Base-by-base conservation (phyloP, 2,113 vertebrate genomes). In the Halichoerus grypus region DNA sequence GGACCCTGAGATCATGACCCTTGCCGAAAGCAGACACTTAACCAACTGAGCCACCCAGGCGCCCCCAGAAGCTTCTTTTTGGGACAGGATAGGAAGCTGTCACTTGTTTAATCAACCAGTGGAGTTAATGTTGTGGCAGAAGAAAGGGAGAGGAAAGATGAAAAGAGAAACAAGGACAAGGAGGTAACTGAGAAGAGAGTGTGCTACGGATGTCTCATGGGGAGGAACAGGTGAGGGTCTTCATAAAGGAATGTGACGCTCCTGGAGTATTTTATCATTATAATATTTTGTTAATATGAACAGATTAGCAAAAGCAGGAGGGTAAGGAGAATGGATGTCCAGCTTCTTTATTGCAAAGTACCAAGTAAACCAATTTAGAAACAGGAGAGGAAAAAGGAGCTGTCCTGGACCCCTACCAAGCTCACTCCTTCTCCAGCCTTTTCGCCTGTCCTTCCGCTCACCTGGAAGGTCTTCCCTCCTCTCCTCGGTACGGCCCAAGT, bases 211-310 rank as follows among this genome's bases (percentile, higher is more conserved):
- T 36, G 55, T 65, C 21, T 88, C 55, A 18, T 63, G 22, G 13
- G 21, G n/a, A 83, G 92, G 83, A 69, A 88, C 26, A 77, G 49
- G 46, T 15, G 51, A 59, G 82, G 9, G n/a, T 22, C 42, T 26
- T 74, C 46, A 36, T 8, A 49, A 74, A 85, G 74, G 55, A 80
- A 84, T 67, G 6, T 77, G 72, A 49, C 8, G 67, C 42, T 74
- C 63, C 39, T 90, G 22, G 55, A 79, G 4, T 84, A 51, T 84
- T 95, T 76, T 94, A 61, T 84, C 61, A 36, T 81, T 74, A 26
- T 42, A 39, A 81, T 7, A 85, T 85, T 91, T 93, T 84, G 57
- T 63, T 85, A 55, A 15, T 21, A 53, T 91, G 86, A 93, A 69
- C 19, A 89, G 69, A 69, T 76, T 33, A 81, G 49, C 72, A 89